Evolutionary conservation across 2,888 invertebrate genomes (phyloP), one percentile per base, ranked within the genome.

Genomic region (Diogma glabrata): DNA sequence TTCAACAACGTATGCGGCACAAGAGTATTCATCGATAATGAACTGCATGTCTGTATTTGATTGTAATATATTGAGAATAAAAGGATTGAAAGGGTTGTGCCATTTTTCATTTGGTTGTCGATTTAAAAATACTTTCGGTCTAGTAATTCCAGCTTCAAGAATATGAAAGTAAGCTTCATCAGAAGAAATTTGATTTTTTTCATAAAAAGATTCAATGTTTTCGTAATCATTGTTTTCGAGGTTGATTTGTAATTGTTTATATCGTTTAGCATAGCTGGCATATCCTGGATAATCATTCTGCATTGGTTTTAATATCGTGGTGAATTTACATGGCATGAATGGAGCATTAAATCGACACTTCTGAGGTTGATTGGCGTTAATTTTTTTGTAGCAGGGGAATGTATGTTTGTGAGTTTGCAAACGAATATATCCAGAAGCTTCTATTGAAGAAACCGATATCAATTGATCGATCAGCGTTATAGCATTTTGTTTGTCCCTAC

Each of bases 1-100:
- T 28, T 28, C 28, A 28, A 28, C 28, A 28, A 28, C 12, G 33
- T 33, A 33, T 6, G 33, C 33, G n/a, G 33, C 33, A 16, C 33
- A 33, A 33, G 33, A 2, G 16, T 33, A 33, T 3, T 68, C 66
- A 9, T 70, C 70, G 23, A 46, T 50, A 3, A 70, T 67, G 36
- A 66, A 59, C 49, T 67, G 67, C 52, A 69, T 52, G 57, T 69
- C 67, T 52, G 59, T 67, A 54, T 69, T 67, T 2, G 66, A 67
- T 33, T 33, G 6, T 16, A 10, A 33, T 14, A 33, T 16, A 16
- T 16, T 33, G 16, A 2, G 3, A 33, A 53, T 60, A 52, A n/a
- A 33, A 14, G 33, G 33, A 33, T 33, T 33, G 16, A 10, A 33
- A 14, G 33, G n/a, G 16, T 33, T 33, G 12, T n/a, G n/a, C 33